Evolutionary conservation across 2,797 vertebrate species (phyloP).

Genomic region (Melanotaenia nigrans): DNA sequence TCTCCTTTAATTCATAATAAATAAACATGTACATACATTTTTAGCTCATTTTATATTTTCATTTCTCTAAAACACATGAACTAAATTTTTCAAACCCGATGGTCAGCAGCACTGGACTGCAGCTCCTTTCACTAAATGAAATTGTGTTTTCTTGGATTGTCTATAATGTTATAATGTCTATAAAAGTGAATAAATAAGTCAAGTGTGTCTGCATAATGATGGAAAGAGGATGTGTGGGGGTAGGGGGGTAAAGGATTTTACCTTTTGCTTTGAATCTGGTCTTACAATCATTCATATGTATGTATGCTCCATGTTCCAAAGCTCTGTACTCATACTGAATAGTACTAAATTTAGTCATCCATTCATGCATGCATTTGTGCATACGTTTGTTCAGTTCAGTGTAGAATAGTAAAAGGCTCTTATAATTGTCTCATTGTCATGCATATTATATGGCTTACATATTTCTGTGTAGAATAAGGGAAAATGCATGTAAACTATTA

Average conservation of each 20-base stretch:
- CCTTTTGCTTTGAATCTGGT: constrained; percentile 18
- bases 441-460: background rate
- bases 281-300: constrained; percentile 24
- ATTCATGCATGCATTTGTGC: constrained; percentile 15
- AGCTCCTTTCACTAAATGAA: background rate
- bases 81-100: background rate
- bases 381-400: constrained; percentile 14
- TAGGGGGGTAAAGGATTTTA: background rate
- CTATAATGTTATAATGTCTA: background rate
- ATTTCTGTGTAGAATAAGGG: constrained; percentile 11
- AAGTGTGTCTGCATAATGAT: background rate
- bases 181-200: background rate
- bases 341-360: constrained; percentile 7
- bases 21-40: background rate
- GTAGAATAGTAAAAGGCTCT: constrained; percentile 5
- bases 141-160: background rate
- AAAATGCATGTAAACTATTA: constrained; percentile 5
- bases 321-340: constrained; percentile 3
- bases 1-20: background rate
- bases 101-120: background rate
- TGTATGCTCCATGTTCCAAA: constrained; percentile 11
- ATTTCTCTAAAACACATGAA: background rate
- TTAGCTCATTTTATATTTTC: background rate
- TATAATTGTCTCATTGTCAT: constrained; percentile 17
- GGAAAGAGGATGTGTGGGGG: constrained; percentile 11